Evolutionary conservation across 1,140 invertebrate genomes (phyloP), one percentile per base, ranked within the genome.

Genomic region (Ostrea denselamellosa): DNA sequence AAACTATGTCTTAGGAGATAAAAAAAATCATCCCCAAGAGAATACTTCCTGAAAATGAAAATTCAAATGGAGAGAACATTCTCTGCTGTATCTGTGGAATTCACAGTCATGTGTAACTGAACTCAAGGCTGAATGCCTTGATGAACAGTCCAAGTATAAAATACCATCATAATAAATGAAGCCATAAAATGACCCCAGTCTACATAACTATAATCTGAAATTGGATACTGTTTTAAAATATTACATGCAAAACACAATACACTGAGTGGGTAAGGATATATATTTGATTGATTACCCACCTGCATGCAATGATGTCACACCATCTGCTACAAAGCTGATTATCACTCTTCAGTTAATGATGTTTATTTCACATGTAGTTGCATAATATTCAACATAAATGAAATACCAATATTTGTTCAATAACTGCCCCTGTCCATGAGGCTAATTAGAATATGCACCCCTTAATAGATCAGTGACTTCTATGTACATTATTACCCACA

Each of bases 1-100:
- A 77, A 34, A 77, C 9, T 77, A 77, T 77, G 34, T 34, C 22
- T 25, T 28, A 14, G 1, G 56, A 62, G 56, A 62, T 62, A 19
- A 7, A 77, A 62, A 71, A 77, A 28, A 77, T 77, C 12, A 25
- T 77, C 68, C 68, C 68, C 68, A 77, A 77, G 68, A 77, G 68
- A 34, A 77, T 77, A 77, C 14, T 77, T 34, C 25, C 28, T 25
- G 14, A 9, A 28, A 77, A 77, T 77, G 68, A 77, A 77, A 77
- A 7, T 71, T 25, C 22, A 71, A 71, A 25, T 25, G 22, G 65
- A 12, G n/a, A 10, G 9, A 77, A 25, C 68, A 77, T 22, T 44
- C 68, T 25, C 5, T 34, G 68, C 14, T 17, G 5, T 62, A 17
- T n/a, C 12, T 62, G 9, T 19, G n/a, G 1, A 44, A 44, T 44